Conservation (phyloP, 2,113 vertebrate genomes). For the Promerops cafer region DNA sequence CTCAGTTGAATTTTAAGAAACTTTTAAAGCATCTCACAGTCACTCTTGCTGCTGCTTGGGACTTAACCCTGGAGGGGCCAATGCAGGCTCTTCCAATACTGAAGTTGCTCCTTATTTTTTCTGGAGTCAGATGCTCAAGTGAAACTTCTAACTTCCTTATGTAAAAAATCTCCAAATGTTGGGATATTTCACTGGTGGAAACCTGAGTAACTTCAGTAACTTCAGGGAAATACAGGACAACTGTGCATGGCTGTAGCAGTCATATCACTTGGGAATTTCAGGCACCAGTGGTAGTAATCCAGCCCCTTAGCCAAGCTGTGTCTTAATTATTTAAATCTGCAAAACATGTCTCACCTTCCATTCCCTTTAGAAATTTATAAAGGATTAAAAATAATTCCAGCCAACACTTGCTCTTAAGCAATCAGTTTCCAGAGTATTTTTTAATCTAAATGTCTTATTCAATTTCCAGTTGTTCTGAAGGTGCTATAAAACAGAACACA, state of each 20-base stretch:
- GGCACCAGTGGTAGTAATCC: not conserved
- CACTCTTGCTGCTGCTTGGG: not conserved
- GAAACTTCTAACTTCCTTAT: not conserved
- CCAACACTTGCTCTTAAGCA: not conserved
- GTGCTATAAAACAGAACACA: not conserved
- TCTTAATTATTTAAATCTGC: not conserved
- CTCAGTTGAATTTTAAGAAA: not conserved
- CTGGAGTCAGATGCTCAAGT: not conserved
- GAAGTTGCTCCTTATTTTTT: not conserved
- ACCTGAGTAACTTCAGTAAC: not conserved
- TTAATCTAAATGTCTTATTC: not conserved
- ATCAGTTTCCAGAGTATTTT: not conserved
- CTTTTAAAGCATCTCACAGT: not conserved
- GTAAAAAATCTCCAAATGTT: not conserved
- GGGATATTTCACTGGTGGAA: not conserved
- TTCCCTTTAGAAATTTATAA: not conserved
- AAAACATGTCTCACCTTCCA: not conserved
- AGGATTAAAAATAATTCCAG: not conserved
- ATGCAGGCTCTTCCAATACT: fast-evolving
- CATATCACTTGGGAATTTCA: not conserved
- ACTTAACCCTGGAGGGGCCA: not conserved
- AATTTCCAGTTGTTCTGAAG: not conserved
- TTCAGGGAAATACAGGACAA: not conserved
- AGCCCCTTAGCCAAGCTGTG: not conserved
- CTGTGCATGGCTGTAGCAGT: fast-evolving